Evolutionary conservation across 2,113 vertebrate genomes (phyloP), one percentile per base, ranked within the genome.

Genomic region (Atherinomorus stipes): DNA sequence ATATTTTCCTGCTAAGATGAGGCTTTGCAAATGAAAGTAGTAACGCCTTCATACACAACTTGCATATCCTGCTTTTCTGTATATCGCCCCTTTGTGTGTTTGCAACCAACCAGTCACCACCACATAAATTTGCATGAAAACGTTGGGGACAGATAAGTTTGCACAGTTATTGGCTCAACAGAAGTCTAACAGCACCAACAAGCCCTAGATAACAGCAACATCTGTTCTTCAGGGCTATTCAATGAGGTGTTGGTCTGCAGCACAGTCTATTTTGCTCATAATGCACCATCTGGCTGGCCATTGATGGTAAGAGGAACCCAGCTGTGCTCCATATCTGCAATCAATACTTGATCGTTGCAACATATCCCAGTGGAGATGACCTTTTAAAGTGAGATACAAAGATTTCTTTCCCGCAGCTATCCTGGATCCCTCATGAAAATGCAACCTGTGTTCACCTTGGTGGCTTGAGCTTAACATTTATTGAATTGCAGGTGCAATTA

Each of bases 171-270:
- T 81, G 64, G 74, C 76, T 62, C 62, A 88, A 80, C 85, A 79
- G 72, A 83, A 83, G 54, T 75, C 22, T 56, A 74, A 74, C 80
- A 45, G 64, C 4, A 61, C 64, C 68, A 81, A 73, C 60, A 58
- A 38, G 54, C 28, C 4, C 38, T 62, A 81, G 88, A 90, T 91
- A 93, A 86, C 60, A 75, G 66, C 65, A 81, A 80, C 86, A 86
- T 92, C 85, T 91, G 90, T 75, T 89, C 70, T 57, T 81, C 59
- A 23, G 67, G 53, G 64, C 50, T 47, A 60, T 85, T 57, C 44
- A n/a, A 74, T 56, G 76, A 86, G 78, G 75, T 86, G 85, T 61
- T 61, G 52, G 45, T 71, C 45, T 73, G 61, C 54, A 49, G 61
- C 72, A 22, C 72, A 60, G 50, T 63, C 59, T 8, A 26, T 80